Percentiles rank a stretch among this genome's conserved stretches.
Conservation (phyloP, 2,888 invertebrate species). For the Dryocosmus kuriphilus region DNA sequence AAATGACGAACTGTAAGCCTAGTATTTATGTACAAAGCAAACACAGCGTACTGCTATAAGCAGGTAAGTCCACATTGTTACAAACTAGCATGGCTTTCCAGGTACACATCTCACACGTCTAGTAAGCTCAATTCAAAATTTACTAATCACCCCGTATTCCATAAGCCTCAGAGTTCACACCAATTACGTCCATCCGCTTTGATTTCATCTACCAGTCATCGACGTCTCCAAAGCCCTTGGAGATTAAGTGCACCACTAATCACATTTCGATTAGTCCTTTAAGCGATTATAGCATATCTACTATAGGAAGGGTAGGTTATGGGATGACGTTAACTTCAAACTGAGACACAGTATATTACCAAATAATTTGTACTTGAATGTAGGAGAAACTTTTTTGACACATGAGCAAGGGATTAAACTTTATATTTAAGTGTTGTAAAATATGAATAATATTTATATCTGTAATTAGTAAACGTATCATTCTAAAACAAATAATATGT, state of each 20-base stretch:
- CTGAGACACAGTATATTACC: too few relatives aligned
- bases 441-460: too few relatives aligned
- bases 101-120: slow-evolving; percentile 53
- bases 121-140: slow-evolving; percentile 52
- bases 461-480: too few relatives aligned
- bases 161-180: neutral
- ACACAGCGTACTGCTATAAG: slow-evolving; percentile 59
- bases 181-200: neutral
- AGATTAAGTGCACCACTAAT: neutral
- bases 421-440: too few relatives aligned
- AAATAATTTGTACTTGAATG: too few relatives aligned
- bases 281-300: neutral
- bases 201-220: neutral
- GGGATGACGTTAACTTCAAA: too few relatives aligned
- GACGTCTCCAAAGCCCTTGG: neutral
- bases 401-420: too few relatives aligned
- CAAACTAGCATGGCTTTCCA: slow-evolving; percentile 53
- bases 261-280: neutral
- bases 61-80: slow-evolving; percentile 65
- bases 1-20: slow-evolving; percentile 9
- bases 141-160: slow-evolving; percentile 17
- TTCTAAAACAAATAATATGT: too few relatives aligned
- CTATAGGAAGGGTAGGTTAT: too few relatives aligned
- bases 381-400: too few relatives aligned
- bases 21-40: slow-evolving; percentile 38